phyloP scores from a whole-genome alignment of 2,797 vertebrate genomes.

The Poeciliopsis presidionis region DNA sequence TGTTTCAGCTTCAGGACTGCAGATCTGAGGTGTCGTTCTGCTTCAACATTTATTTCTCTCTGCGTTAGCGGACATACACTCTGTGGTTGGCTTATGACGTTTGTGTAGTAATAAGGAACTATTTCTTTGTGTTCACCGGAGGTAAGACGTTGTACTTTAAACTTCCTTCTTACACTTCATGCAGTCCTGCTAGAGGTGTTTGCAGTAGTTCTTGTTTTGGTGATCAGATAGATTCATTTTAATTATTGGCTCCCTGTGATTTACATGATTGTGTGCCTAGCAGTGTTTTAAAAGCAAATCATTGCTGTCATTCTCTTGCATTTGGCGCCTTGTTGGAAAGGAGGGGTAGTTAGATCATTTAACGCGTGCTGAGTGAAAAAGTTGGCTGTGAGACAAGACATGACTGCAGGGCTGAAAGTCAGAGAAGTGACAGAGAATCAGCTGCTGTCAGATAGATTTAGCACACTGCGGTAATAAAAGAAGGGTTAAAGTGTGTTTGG shows the following conservation, averaged over 20 bases:
- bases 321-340: not conserved
- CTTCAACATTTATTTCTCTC: slow-evolving; percentile 23
- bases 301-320: slow-evolving; percentile 13
- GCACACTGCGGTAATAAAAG: slow-evolving; percentile 12
- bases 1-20: slow-evolving; percentile 29
- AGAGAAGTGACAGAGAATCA: slow-evolving; percentile 41
- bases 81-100: slow-evolving; percentile 18
- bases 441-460: slow-evolving; percentile 44
- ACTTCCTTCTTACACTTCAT: not conserved
- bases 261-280: not conserved
- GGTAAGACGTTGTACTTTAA: slow-evolving; percentile 50
- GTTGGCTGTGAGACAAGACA: slow-evolving; percentile 19
- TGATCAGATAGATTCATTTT: not conserved
- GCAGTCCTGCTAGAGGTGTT: not conserved
- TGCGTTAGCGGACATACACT: slow-evolving; percentile 2
- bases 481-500: slow-evolving; percentile 25
- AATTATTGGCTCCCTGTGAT: not conserved
- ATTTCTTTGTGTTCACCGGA: slow-evolving; percentile 27
- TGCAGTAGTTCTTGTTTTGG: not conserved
- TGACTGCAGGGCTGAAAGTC: slow-evolving; percentile 25
- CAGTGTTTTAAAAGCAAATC: not conserved
- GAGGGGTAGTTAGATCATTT: slow-evolving; percentile 10
- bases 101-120: slow-evolving; percentile 3
- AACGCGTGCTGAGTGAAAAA: slow-evolving; percentile 18
- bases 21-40: slow-evolving; percentile 12